Evolutionary conservation across 2,113 vertebrate species (phyloP).

Genomic region (Stigmatopora nigra): DNA sequence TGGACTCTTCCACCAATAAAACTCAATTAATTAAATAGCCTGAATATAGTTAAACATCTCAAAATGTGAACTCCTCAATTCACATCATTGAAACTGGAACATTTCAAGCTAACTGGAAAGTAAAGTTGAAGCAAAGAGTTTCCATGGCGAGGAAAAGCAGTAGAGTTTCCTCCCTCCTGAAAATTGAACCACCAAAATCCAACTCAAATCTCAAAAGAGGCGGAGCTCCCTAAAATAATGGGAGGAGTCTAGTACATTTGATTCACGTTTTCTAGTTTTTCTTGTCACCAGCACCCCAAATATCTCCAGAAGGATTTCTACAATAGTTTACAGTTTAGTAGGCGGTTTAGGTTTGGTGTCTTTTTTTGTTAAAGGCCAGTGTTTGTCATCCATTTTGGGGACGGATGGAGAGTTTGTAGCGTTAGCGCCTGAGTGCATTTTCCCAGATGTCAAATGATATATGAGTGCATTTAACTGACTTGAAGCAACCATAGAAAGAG

Average conservation of each 20-base stretch:
- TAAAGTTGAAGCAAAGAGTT: conserved; percentile 43
- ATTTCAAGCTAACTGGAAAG: conserved; percentile 36
- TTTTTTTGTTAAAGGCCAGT: neutral
- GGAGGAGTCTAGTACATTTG: conserved; percentile 23
- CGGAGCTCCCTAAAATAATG: conserved; percentile 26
- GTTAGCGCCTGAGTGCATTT: conserved; percentile 31
- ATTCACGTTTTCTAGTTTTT: neutral
- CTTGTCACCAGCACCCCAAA: too few species aligned
- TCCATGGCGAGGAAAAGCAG: conserved; percentile 45
- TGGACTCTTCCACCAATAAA: conserved; percentile 1
- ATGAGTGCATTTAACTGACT: conserved; percentile 50
- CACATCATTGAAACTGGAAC: conserved; percentile 17
- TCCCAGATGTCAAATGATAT: conserved; percentile 73
- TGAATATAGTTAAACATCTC: neutral
- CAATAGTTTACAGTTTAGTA: neutral
- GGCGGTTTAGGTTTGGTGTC: neutral
- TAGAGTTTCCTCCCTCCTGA: conserved; percentile 29
- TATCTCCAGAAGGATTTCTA: neutral
- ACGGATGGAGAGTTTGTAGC: too few species aligned
- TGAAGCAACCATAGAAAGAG: conserved; percentile 41
- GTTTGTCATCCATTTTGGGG: conserved; percentile 26
- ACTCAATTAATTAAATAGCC: neutral
- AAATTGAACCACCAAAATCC: conserved; percentile 38
- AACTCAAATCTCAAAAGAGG: conserved; percentile 36
- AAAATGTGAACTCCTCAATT: neutral